Percentiles rank a stretch among this genome's conserved stretches.
Conservation (phyloP, 2,888 invertebrate species). For the Monochamus alternatus region DNA sequence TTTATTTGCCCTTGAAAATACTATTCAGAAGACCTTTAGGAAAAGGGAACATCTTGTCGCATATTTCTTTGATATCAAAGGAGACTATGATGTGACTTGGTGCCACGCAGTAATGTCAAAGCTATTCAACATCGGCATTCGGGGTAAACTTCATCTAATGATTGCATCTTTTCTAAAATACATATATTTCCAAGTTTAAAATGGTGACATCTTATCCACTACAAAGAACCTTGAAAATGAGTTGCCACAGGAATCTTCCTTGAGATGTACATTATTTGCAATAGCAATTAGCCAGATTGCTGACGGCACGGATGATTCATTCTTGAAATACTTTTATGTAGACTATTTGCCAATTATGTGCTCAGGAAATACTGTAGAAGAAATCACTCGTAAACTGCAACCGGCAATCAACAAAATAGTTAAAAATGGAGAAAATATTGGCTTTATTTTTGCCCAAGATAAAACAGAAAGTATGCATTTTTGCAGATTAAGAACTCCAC, state of each 20-base stretch:
- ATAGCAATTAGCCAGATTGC: background rate
- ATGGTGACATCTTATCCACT: background rate
- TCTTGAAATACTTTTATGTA: background rate
- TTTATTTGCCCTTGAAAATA: background rate
- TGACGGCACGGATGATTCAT: background rate
- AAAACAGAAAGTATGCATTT: background rate
- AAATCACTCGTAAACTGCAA: background rate
- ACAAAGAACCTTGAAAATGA: background rate
- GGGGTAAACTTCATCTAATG: constrained; percentile 10
- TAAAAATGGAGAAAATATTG: background rate
- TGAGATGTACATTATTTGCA: background rate
- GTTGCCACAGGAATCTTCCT: background rate
- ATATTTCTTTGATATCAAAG: constrained; percentile 18
- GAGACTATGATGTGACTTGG: background rate
- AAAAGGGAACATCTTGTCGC: background rate
- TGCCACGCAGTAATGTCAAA: constrained; percentile 9
- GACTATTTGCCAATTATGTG: background rate
- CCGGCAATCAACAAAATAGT: background rate
- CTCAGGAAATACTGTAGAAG: background rate
- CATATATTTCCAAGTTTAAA: background rate
- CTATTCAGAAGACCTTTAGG: constrained; percentile 6
- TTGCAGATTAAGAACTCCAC: background rate
- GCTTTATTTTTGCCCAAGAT: background rate
- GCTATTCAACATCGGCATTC: background rate
- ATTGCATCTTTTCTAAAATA: background rate